Evolutionary conservation across 2,888 invertebrate species (phyloP), one percentile per base, ranked within the genome.

Genomic region (Phengaris arion): DNA sequence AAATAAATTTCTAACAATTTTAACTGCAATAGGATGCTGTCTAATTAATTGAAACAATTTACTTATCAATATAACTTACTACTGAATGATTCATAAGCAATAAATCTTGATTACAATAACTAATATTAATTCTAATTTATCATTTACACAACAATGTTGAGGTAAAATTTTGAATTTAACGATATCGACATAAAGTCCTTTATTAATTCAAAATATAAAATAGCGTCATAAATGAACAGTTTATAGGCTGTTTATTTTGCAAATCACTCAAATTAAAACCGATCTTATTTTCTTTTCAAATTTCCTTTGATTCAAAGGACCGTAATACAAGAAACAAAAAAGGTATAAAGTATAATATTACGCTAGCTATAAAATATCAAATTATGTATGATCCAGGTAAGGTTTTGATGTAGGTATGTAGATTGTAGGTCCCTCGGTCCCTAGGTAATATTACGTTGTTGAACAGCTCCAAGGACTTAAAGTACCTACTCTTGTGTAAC

Each of bases 1-100:
- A 64, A 64, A 64, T 64, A 35, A 64, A 64, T 64, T 12, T 64
- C 64, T 13, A 64, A 35, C 35, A 64, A 64, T 64, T 64, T 64
- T 35, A 64, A 64, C 64, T 35, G 64, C 12, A 35, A 64, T 64
- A 64, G 35, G 64, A 64, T 64, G 64, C 0, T 64, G 64, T 64
- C 35, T 64, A 64, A 64, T 45, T 64, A 64, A 64, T 64, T 64
- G 12, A 64, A 64, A 45, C 64, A 12, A 64, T 64, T 64, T 35
- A 45, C 64, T 64, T 64, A 64, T 64, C 64, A 64, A 35, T 45
- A 45, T 59, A 35, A 45, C 35, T 64, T 64, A 64, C 35, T 64
- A 12, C 12, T 59, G 35, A 12, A 45, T 64, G 64, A 64, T 35
- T 64, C 64, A 64, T 64, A 6, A 8, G 2, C 12, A 52, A 12